These are phyloP conservation scores for Rhagonycha lutea DNA, from an alignment of 2,888 invertebrate genomes.

Conservation along the genomic window DNA sequence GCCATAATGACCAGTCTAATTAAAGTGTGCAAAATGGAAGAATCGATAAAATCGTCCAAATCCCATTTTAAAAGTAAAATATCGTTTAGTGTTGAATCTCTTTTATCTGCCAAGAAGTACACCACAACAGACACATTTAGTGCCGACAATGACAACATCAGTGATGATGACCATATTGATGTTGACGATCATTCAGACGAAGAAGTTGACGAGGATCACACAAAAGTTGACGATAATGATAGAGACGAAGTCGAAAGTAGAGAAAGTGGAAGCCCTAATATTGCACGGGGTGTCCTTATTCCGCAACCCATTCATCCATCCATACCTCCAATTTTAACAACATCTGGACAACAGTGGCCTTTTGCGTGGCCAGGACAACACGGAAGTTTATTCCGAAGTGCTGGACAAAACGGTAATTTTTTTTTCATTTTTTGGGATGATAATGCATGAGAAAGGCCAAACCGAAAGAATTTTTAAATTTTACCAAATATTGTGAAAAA, in stretches of 20 bases:
- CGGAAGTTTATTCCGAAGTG: slow-evolving; percentile 66
- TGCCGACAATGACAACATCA: slow-evolving; percentile 32
- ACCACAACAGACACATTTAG: slow-evolving; percentile 10
- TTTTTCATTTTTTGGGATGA: not conserved
- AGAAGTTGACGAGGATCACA: slow-evolving; percentile 30
- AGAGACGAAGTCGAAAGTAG: slow-evolving; percentile 52
- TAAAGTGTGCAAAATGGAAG: slow-evolving; percentile 42
- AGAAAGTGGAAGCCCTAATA: slow-evolving; percentile 57
- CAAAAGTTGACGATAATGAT: slow-evolving; percentile 46
- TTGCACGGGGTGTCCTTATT: slow-evolving; percentile 65
- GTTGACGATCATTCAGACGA: slow-evolving; percentile 60
- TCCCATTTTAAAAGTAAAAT: slow-evolving; percentile 65
- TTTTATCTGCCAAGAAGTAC: slow-evolving; percentile 55
- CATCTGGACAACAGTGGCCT: slow-evolving; percentile 59
- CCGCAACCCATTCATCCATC: slow-evolving; percentile 69
- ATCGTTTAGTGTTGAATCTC: slow-evolving; percentile 74
- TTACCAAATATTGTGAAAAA: no score
- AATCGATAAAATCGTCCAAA: slow-evolving; percentile 43
- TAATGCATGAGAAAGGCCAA: no score
- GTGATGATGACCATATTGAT: slow-evolving; percentile 39
- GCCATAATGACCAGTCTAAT: not conserved
- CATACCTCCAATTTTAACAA: slow-evolving; percentile 60
- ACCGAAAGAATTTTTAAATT: no score
- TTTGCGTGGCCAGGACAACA: slow-evolving; percentile 63
- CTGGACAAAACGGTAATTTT: slow-evolving; percentile 63